Evolutionary conservation across 2,113 vertebrate species (phyloP).

Genomic region (Hepsetus odoe): DNA sequence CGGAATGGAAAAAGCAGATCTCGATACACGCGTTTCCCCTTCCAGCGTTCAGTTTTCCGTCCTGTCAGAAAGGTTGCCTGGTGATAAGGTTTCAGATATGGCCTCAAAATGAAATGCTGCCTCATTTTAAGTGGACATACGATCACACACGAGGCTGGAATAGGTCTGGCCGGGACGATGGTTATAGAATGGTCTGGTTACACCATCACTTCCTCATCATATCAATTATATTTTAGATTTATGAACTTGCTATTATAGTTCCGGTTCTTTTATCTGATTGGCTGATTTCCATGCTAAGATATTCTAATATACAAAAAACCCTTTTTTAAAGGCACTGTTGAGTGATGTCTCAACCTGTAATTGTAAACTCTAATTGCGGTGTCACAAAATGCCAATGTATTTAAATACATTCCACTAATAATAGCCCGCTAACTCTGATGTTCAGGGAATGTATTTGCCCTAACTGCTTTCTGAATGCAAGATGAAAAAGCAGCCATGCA

Average conservation of each 20-base stretch:
- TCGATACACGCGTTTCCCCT: neutral
- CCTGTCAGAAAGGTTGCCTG: slow-evolving; percentile 38
- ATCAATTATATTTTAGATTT: slow-evolving; percentile 15
- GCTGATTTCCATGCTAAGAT: too few relatives aligned
- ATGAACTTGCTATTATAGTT: slow-evolving; percentile 26
- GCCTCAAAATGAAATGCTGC: slow-evolving; percentile 23
- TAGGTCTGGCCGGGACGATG: neutral
- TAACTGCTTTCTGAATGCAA: too few relatives aligned
- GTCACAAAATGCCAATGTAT: too few relatives aligned
- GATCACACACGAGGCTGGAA: neutral
- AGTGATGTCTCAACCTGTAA: too few relatives aligned
- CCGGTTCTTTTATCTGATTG: too few relatives aligned
- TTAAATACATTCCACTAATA: too few relatives aligned
- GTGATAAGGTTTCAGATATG: slow-evolving; percentile 46
- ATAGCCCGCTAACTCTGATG: too few relatives aligned
- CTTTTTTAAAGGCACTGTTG: too few relatives aligned
- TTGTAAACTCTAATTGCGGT: too few relatives aligned
- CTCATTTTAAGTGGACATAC: slow-evolving; percentile 21
- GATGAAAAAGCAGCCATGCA: too few relatives aligned
- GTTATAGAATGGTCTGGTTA: neutral
- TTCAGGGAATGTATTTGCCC: too few relatives aligned
- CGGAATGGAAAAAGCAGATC: slow-evolving; percentile 30
- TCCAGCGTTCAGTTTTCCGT: slow-evolving; percentile 16
- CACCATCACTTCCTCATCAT: neutral
- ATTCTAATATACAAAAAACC: too few relatives aligned